Conservation (phyloP, 2,888 invertebrate genomes). For the Cephus pygmeus region DNA sequence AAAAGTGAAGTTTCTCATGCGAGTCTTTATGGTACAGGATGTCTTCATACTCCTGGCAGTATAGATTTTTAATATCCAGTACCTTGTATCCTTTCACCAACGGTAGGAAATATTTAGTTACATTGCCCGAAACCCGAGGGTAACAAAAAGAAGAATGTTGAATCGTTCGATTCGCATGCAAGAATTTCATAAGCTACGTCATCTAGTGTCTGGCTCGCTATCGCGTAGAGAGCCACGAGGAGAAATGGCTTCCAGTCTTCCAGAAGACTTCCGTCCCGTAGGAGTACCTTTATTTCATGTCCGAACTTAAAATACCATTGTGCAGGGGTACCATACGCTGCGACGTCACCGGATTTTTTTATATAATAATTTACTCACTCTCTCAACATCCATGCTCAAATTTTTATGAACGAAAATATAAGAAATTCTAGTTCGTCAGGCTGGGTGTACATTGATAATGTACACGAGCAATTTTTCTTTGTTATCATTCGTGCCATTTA, state of each 20-base stretch:
- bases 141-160: constrained; percentile 8
- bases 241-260: background rate
- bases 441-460: too few relatives aligned
- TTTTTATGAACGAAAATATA: too few relatives aligned
- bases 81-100: background rate
- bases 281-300: background rate
- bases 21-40: background rate
- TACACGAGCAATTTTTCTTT: too few relatives aligned
- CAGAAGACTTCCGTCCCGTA: background rate
- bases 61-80: background rate
- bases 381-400: too few relatives aligned
- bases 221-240: background rate
- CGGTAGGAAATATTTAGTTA: background rate
- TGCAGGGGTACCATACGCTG: background rate
- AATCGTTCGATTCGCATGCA: constrained; percentile 27
- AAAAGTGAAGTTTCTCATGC: background rate
- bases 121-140: background rate
- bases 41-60: background rate
- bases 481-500: too few relatives aligned
- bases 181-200: constrained; percentile 28
- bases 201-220: background rate
- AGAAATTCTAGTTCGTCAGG: too few relatives aligned
- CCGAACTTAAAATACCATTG: background rate
- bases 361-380: too few relatives aligned
- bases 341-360: too few relatives aligned